Base-by-base conservation (phyloP, 2,888 invertebrate species). In the Cosmia trapezina region DNA sequence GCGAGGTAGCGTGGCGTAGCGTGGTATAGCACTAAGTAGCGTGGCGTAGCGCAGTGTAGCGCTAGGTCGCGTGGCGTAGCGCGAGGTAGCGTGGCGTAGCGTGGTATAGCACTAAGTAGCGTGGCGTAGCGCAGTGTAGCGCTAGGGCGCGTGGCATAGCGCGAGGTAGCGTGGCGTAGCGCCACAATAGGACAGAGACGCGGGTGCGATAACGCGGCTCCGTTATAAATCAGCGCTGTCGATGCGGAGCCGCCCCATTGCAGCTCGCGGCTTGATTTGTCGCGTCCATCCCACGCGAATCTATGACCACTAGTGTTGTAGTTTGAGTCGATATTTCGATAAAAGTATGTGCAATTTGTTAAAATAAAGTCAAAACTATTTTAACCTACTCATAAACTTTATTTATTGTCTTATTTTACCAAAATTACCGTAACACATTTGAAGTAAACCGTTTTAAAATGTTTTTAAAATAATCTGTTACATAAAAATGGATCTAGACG, bases 141-240 rank as follows among this genome's bases (percentile, higher is more conserved):
- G 7, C 14, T 6, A 2, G 2, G 41, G n/a, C n/a, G n/a, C n/a
- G n/a, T n/a, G n/a, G n/a, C n/a, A n/a, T 47, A 71, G 11, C 49
- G 2, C 28, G 11, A 4, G 4, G 28, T 61, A 65, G 66, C 65
- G 28, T 51, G 4, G 56, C 17, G 28, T 69, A 67, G 54, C 63
- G 41, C 56, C 47, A 72, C 60, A 81, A 54, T 45, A 70, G 67
- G 33, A 37, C 53, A 73, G 61, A 87, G 85, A 83, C 87, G 83
- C 86, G 90, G 87, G 91, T 89, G 91, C 92, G 94, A 95, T 94
- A 95, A 91, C 92, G 91, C 83, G 85, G 89, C 89, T 90, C 86
- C 87, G 89, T 92, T 87, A 95, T 96, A 96, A 96, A 96, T 96
- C 96, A 96, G 92, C 77, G 88, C 93, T 95, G 96, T 96, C 96